Base-by-base conservation (phyloP, 2,888 invertebrate species). In the Arrhopalites spinosus region DNA sequence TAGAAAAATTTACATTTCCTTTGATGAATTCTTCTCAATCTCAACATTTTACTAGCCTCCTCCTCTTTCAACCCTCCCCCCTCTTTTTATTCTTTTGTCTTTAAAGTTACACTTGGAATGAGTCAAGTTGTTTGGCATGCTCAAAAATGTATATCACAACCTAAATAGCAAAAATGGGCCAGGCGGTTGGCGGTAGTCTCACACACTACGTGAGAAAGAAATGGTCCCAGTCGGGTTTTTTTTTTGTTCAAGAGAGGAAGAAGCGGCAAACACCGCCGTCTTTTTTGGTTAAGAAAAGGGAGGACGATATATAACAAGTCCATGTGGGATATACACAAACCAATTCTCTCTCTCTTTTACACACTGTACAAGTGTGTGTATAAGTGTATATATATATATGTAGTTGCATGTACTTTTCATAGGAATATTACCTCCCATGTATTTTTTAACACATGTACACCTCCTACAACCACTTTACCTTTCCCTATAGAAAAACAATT, bases 221-320 rank as follows among this genome's bases (percentile, higher is more conserved):
- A 75, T 75, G 73, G 75, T 78, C 78, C 78, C 78, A 77, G 77
- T 77, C 77, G 75, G 73, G 47, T 67, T 68, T 27, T n/a, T 17
- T 50, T n/a, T 15, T 50, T 17, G 36, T 7, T 7, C 5, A 36
- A 3, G 36, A 11, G 11, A 36, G 36, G 36, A 36, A 11, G 36
- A 11, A 36, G 11, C 11, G 36, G n/a, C n/a, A n/a, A n/a, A n/a
- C n/a, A n/a, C n/a, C n/a, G n/a, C n/a, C n/a, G n/a, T n/a, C 53
- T 53, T 53, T 53, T n/a, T 17, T 20, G 2, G 53, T 53, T 53
- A 20, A 53, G 15, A 53, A 53, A 36, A 7, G 36, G 36, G 36
- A 36, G 36, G 36, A 36, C 5, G 36, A 36, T 2, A 20, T 8
- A 23, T 25, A 59, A 59, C 59, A 20, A 59, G 20, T 36, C 36